Conservation (phyloP, 2,888 invertebrate species). For the Cynaeus angustus region DNA sequence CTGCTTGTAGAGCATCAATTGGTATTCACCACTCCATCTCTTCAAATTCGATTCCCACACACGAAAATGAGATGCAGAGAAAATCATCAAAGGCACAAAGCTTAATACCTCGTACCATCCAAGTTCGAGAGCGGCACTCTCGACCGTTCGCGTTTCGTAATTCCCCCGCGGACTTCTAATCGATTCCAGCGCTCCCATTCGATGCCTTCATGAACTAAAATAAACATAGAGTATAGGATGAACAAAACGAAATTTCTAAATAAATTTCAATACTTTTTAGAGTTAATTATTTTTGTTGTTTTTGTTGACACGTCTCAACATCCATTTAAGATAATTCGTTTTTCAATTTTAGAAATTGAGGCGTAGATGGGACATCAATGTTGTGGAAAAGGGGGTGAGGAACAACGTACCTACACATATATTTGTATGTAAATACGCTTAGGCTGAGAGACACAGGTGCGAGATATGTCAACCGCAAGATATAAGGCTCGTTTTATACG, state of each 20-base stretch:
- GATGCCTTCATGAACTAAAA: constrained; percentile 62
- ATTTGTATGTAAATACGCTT: constrained; percentile 71
- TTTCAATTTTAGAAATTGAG: constrained; percentile 68
- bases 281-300: constrained; percentile 26
- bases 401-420: constrained; percentile 62
- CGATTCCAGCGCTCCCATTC: constrained; percentile 55
- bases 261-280: constrained; percentile 62
- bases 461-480: constrained; percentile 71
- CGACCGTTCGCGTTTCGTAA: constrained; percentile 46
- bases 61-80: constrained; percentile 73
- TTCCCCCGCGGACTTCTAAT: constrained; percentile 52
- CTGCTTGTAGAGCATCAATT: constrained; percentile 68
- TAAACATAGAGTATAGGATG: constrained; percentile 67
- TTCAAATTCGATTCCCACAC: constrained; percentile 71
- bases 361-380: constrained; percentile 61
- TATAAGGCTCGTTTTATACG: constrained; percentile 68
- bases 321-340: constrained; percentile 62
- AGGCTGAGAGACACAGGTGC: constrained; percentile 70
- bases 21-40: constrained; percentile 72
- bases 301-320: background rate
- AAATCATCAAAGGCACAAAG: constrained; percentile 73
- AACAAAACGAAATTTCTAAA: constrained; percentile 65
- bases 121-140: constrained; percentile 60
- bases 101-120: constrained; percentile 67
- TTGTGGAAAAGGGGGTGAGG: constrained; percentile 64